phyloP scores from a whole-genome alignment of 2,888 invertebrate species.

The Aphidius colemani region DNA sequence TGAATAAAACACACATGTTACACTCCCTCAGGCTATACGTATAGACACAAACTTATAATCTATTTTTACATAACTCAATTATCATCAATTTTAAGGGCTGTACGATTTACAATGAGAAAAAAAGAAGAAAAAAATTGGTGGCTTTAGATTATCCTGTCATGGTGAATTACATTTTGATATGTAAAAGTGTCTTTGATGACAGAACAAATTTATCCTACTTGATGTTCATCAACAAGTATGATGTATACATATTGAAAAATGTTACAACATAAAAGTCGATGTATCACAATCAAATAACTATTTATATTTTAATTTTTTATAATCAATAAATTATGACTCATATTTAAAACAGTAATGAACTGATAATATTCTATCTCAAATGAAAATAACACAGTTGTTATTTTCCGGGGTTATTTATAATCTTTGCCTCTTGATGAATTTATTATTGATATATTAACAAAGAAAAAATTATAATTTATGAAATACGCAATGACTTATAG shows the following conservation, averaged over 20 bases:
- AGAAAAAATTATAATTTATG: no score
- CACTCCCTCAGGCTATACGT: constrained; percentile 10
- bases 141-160: constrained; percentile 18
- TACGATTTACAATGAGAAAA: constrained; percentile 7
- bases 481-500: no score
- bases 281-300: no score
- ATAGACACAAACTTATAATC: constrained; percentile 29
- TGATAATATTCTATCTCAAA: no score
- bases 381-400: no score
- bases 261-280: no score
- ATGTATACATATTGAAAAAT: background rate
- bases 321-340: no score
- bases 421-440: no score
- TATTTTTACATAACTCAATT: constrained; percentile 31
- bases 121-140: background rate
- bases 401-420: no score
- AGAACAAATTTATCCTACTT: constrained; percentile 1
- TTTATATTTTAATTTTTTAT: no score
- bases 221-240: background rate
- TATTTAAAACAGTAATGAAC: no score
- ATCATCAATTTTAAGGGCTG: constrained; percentile 9
- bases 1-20: background rate
- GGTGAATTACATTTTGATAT: constrained; percentile 14
- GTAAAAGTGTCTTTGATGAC: background rate
- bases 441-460: no score